Evolutionary conservation across 1,140 invertebrate species (phyloP).

Genomic region (Galendromus occidentalis): DNA sequence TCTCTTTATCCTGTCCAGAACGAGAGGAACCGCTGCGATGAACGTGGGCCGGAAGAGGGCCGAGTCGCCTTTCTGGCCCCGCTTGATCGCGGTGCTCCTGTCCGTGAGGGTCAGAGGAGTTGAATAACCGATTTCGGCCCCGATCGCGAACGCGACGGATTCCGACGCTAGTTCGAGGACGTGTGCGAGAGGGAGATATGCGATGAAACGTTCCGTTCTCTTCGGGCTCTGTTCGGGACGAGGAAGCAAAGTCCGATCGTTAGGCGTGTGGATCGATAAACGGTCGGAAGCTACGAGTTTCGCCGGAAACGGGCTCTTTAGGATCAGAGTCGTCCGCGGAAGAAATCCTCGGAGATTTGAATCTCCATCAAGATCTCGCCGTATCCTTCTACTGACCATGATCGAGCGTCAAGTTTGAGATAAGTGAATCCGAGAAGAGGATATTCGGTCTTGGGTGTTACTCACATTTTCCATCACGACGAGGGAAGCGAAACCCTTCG

Average conservation of each 20-base stretch:
- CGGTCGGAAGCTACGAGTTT: no score
- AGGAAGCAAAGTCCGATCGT: no score
- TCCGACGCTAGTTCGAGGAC: constrained; percentile 21
- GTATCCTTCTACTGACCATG: no score
- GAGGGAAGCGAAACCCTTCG: constrained; percentile 65
- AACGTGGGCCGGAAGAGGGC: constrained; percentile 71
- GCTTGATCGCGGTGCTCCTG: constrained; percentile 40
- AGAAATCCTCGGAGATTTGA: no score
- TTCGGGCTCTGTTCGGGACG: no score
- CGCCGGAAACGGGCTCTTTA: no score
- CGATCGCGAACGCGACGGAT: constrained; percentile 9
- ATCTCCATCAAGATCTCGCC: no score
- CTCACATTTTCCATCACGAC: constrained; percentile 31
- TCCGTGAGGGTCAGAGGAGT: constrained; percentile 30
- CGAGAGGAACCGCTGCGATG: constrained; percentile 77
- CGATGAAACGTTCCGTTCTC: constrained; percentile 21
- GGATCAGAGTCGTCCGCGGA: no score
- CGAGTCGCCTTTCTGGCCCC: constrained; percentile 59
- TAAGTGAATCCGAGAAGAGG: no score
- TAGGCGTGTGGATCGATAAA: no score
- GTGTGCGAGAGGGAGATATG: constrained; percentile 24
- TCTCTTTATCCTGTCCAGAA: constrained; percentile 58
- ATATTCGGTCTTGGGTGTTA: no score
- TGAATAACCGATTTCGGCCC: constrained; percentile 21
- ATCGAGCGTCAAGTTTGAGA: no score